A percentile compares a stretch with the other conserved stretches of the same genome.
Conservation (phyloP, 2,113 vertebrate species). For the Silurus meridionalis region DNA sequence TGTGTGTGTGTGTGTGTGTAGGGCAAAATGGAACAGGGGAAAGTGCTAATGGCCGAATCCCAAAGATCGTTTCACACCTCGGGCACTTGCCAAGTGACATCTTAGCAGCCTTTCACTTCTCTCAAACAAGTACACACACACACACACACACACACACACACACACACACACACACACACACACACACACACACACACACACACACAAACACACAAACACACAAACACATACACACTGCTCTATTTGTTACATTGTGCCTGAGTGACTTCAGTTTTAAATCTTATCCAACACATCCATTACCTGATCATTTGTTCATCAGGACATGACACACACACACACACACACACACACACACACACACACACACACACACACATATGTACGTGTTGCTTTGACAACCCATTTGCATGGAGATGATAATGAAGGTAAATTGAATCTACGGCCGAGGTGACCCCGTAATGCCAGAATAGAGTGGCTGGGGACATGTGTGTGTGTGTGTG, state of each 20-base stretch:
- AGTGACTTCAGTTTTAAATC: not conserved
- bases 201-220: conserved; percentile 16
- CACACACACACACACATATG: conserved; percentile 15
- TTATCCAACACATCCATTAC: not conserved
- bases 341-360: conserved; percentile 26
- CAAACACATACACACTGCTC: not conserved
- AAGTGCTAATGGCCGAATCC: conserved; percentile 56
- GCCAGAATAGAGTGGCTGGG: conserved; percentile 45
- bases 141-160: conserved; percentile 20
- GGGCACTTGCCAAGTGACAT: conserved; percentile 53
- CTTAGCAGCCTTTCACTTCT: conserved; percentile 52
- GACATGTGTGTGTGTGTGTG: conserved; percentile 2
- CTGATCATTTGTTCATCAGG: not conserved
- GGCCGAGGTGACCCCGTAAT: conserved; percentile 66
- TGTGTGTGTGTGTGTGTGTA: conserved; percentile 19
- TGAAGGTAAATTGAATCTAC: conserved; percentile 70
- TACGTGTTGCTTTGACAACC: conserved; percentile 40
- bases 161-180: not conserved
- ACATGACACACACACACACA: conserved; percentile 13
- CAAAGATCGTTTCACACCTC: conserved; percentile 62
- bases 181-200: not conserved
- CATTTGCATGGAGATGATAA: conserved; percentile 67
- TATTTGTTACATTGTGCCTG: not conserved
- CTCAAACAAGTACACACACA: conserved; percentile 8
- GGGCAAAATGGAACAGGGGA: not conserved